These are phyloP conservation scores for Episyrphus balteatus DNA, from an alignment of 1,140 invertebrate species.

Conservation along the genomic window DNA sequence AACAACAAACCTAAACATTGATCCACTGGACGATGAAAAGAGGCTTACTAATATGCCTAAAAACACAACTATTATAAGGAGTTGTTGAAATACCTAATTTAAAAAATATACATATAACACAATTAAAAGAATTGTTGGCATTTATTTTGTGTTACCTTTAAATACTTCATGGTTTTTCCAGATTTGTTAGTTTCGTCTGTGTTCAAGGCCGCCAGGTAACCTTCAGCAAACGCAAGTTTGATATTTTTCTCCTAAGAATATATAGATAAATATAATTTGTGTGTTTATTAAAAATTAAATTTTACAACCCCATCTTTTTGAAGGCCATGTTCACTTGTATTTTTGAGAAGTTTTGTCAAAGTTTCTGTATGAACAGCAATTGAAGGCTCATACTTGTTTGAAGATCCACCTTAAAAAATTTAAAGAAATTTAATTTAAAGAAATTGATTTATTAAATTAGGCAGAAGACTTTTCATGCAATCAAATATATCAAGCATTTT, in stretches of 20 bases:
- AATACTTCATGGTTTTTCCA: constrained; percentile 53
- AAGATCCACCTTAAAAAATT: constrained; percentile 6
- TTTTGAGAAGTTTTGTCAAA: constrained; percentile 18
- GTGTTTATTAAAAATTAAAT: not conserved
- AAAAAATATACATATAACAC: not conserved
- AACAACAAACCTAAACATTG: constrained; percentile 48
- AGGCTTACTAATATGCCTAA: constrained; percentile 64
- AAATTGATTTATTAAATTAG: too few species aligned
- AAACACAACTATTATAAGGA: constrained; percentile 63
- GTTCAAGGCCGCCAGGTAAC: constrained; percentile 58
- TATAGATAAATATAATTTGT: too few species aligned
- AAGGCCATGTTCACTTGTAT: constrained; percentile 14
- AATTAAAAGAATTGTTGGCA: not conserved
- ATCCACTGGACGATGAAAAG: constrained; percentile 57
- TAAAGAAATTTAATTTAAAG: too few species aligned
- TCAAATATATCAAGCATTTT: too few species aligned
- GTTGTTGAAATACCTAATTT: constrained; percentile 44
- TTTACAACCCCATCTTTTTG: constrained; percentile 14
- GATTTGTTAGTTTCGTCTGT: constrained; percentile 41
- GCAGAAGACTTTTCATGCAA: too few species aligned
- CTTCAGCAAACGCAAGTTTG: constrained; percentile 83
- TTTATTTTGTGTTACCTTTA: constrained; percentile 42
- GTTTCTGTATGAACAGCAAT: constrained; percentile 21
- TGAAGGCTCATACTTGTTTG: constrained; percentile 18
- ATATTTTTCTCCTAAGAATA: constrained; percentile 61